These are phyloP conservation scores for Plebejus melissa DNA, from an alignment of 2,888 invertebrate genomes.

Conservation along the genomic window DNA sequence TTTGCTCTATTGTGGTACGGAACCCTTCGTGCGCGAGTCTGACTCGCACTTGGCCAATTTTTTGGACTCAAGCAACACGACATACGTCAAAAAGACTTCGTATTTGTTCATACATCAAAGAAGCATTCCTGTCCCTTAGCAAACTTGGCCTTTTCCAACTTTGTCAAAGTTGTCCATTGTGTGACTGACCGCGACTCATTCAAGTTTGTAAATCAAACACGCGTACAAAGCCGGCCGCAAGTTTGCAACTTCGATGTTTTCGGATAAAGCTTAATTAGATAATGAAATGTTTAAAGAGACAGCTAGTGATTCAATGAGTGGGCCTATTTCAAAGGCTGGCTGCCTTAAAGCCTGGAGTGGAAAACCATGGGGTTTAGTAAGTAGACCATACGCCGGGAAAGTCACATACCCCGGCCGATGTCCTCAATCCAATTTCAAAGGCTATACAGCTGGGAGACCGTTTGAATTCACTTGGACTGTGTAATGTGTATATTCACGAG, in stretches of 20 bases:
- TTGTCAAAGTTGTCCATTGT: constrained; percentile 13
- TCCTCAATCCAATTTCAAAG: no score
- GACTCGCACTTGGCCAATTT: no score
- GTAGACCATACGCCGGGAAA: no score
- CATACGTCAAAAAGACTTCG: constrained; percentile 4
- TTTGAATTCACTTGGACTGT: no score
- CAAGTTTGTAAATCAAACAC: constrained; percentile 17
- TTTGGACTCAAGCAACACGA: not conserved
- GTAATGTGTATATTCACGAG: no score
- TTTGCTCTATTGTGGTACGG: no score
- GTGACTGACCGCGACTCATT: constrained; percentile 6
- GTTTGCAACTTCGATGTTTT: not conserved
- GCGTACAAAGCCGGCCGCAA: not conserved
- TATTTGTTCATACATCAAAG: constrained; percentile 15
- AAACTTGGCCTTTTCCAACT: constrained; percentile 10
- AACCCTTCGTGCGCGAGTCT: no score
- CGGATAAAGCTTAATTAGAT: constrained; percentile 15
- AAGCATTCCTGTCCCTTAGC: not conserved
- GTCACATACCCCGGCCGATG: no score
- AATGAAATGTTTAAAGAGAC: not conserved
- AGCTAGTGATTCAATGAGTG: not conserved
- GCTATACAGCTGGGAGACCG: no score
- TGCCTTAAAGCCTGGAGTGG: no score
- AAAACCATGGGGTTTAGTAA: no score
- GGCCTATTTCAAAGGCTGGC: not conserved